phyloP scores from a whole-genome alignment of 1,140 invertebrate species.

The Diorhabda elongata region DNA sequence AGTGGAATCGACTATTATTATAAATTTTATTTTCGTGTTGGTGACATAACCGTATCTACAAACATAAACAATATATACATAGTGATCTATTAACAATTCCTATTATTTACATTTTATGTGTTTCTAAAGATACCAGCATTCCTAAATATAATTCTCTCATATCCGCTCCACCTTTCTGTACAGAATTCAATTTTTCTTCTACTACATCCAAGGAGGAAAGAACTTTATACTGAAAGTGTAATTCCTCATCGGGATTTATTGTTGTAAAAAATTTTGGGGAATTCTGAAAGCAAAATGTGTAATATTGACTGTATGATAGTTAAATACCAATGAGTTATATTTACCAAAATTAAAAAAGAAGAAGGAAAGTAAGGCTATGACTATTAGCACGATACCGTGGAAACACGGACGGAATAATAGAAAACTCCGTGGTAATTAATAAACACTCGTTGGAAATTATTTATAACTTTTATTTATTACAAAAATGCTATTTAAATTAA shows the following conservation, averaged over 20 bases:
- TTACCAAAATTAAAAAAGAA: too few relatives aligned
- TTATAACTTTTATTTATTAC: too few relatives aligned
- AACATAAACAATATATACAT: slow-evolving; percentile 32
- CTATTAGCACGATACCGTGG: too few relatives aligned
- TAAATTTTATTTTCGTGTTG: slow-evolving; percentile 95
- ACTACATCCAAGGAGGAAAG: slow-evolving; percentile 92
- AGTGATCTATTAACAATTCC: too few relatives aligned
- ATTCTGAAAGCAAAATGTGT: slow-evolving; percentile 61
- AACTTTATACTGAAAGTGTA: slow-evolving; percentile 89
- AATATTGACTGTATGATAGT: neutral
- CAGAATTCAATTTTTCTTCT: slow-evolving; percentile 77
- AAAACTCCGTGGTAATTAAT: too few relatives aligned
- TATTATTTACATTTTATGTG: slow-evolving; percentile 83
- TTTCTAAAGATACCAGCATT: slow-evolving; percentile 89
- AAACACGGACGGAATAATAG: too few relatives aligned
- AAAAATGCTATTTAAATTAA: too few relatives aligned
- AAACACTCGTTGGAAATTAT: too few relatives aligned
- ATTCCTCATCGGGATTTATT: slow-evolving; percentile 66
- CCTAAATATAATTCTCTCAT: slow-evolving; percentile 87
- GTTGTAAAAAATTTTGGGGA: slow-evolving; percentile 85
- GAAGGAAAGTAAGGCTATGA: too few relatives aligned
- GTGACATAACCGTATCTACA: slow-evolving; percentile 93
- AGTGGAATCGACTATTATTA: slow-evolving; percentile 88
- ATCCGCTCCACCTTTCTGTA: slow-evolving; percentile 61
- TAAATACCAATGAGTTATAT: too few relatives aligned